Base-by-base conservation (phyloP, 2,797 vertebrate genomes). In the Todus mexicanus region DNA sequence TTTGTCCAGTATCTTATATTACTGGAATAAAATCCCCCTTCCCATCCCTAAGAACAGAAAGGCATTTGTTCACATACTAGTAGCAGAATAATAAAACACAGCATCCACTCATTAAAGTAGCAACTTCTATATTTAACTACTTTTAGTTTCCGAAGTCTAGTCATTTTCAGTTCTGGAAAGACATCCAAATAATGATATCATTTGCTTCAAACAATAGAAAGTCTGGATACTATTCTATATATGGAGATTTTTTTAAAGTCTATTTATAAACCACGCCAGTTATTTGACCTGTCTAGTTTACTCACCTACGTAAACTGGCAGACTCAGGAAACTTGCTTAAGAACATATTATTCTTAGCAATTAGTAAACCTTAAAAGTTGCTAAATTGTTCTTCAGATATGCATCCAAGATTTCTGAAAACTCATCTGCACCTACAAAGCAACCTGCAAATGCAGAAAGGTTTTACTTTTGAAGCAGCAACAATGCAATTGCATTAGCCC, bases 151-250 rank as follows among this genome's bases (percentile, higher is more conserved):
- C 7, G 5, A 96, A 94, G 92, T 89, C 93, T 94, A 93, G 92
- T 84, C 83, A 66, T 87, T 94, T 92, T 92, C 82, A 87, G 92
- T 64, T 95, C 91, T 95, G 90, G 89, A 95, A 96, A 94, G 94
- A 92, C 93, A 92, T 96, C 90, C 90, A 96, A 96, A 89, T 74
- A 94, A 93, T 97, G 95, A 96, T 94, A 96, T 97, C 95, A 96
- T 92, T 94, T 92, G 85, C 68, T 91, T 97, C 93, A 93, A 94
- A 97, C 96, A 97, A 97, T 96, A 96, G 95, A 95, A 96, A 96
- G 96, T 95, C 96, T 96, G 95, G 96, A 94, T 94, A 69, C 85
- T 96, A 94, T 83, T 95, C 96, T 96, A 96, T 96, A 96, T 96
- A 96, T 74, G 96, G 96, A 92, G 71, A 80, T 85, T 89, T 91